A percentile compares a stretch with the other conserved stretches of the same genome.
Conservation (phyloP, 2,888 invertebrate species). For the Onthophagus sagittarius region DNA sequence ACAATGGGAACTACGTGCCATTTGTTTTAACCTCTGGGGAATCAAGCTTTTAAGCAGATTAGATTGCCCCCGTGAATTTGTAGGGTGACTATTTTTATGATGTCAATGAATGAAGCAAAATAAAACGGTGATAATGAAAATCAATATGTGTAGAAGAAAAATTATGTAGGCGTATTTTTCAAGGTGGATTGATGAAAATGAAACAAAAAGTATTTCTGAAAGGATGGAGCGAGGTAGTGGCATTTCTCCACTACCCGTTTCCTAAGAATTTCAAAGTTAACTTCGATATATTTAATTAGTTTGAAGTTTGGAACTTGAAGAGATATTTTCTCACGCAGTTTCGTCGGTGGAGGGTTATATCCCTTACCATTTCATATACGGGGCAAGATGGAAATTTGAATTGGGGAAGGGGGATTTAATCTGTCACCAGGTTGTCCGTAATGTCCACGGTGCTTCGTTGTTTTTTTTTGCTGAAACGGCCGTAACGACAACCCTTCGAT, state of each 20-base stretch:
- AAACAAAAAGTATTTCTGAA: neutral
- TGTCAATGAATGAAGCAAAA: neutral
- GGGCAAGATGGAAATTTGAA: neutral
- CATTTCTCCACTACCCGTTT: neutral
- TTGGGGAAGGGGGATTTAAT: neutral
- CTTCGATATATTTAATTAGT: neutral
- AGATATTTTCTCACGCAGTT: neutral
- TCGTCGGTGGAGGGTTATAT: neutral
- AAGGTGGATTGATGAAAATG: neutral
- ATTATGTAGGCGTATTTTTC: neutral
- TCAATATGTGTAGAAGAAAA: too few relatives aligned
- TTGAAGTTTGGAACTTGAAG: neutral
- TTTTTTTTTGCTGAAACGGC: neutral
- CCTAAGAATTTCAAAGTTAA: neutral
- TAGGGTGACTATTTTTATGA: neutral
- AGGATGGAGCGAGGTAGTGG: neutral
- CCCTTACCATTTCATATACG: neutral
- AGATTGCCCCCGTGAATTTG: neutral
- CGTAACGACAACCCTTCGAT: slow-evolving; percentile 2
- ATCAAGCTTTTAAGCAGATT: neutral
- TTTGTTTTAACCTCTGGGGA: neutral
- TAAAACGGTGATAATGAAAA: too few relatives aligned
- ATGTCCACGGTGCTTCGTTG: neutral
- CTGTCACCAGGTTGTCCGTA: neutral
- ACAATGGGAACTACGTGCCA: neutral